Percentiles rank a stretch among this genome's conserved stretches.
Conservation (phyloP, 2,888 invertebrate species). For the Hymenopus coronatus region DNA sequence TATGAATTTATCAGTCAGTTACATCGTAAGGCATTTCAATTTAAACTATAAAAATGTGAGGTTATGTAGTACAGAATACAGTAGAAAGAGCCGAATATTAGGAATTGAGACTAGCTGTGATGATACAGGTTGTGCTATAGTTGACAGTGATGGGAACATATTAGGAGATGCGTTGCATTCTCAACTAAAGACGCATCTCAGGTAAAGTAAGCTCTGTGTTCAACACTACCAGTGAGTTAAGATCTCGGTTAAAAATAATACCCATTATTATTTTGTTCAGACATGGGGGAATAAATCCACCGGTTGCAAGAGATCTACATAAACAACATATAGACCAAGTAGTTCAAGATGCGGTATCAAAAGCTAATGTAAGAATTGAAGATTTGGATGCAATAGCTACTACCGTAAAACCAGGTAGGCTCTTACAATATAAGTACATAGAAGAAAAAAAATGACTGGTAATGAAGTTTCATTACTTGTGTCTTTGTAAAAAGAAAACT, state of each 20-base stretch:
- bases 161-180: slow-evolving; percentile 79
- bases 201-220: slow-evolving; percentile 49
- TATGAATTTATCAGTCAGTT: too few relatives aligned
- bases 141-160: slow-evolving; percentile 67
- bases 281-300: slow-evolving; percentile 87
- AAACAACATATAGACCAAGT: slow-evolving; percentile 70
- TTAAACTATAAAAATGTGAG: background rate
- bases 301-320: slow-evolving; percentile 80
- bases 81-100: background rate
- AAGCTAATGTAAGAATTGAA: slow-evolving; percentile 57
- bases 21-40: background rate
- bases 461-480: background rate
- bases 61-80: background rate
- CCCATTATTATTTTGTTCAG: slow-evolving; percentile 44
- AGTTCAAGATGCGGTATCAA: slow-evolving; percentile 63
- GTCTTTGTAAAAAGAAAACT: too few relatives aligned
- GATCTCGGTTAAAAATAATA: background rate
- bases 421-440: background rate
- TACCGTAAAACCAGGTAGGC: slow-evolving; percentile 77
- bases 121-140: slow-evolving; percentile 91
- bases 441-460: background rate
- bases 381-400: slow-evolving; percentile 85
- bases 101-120: slow-evolving; percentile 98
- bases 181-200: slow-evolving; percentile 72
- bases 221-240: background rate